phyloP scores from a whole-genome alignment of 2,113 vertebrate species.

The Thermophis baileyi region DNA sequence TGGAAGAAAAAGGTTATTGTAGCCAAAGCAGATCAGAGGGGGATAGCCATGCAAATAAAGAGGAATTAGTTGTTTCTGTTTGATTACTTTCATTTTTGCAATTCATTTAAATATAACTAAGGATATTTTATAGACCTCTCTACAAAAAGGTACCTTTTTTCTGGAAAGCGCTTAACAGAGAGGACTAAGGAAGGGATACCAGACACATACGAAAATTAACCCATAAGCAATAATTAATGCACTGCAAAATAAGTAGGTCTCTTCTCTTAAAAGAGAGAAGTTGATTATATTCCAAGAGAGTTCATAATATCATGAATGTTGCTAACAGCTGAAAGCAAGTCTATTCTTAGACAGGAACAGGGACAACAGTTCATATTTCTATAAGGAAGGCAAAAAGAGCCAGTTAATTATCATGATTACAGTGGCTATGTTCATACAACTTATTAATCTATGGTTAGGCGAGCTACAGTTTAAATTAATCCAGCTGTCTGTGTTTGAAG shows the following conservation, averaged over 20 bases:
- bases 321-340: background rate
- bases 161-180: background rate
- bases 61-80: background rate
- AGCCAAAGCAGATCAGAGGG: background rate
- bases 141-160: background rate
- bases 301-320: background rate
- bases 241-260: background rate
- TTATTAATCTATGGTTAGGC: background rate
- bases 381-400: background rate
- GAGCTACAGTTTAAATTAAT: background rate
- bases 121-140: background rate
- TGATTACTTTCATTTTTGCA: background rate
- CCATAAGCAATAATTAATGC: background rate
- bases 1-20: background rate
- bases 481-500: background rate
- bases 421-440: background rate
- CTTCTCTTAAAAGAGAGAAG: background rate
- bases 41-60: background rate
- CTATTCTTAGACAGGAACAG: slow-evolving; percentile 9
- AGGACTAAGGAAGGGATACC: background rate
- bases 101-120: background rate
- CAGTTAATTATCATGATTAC: background rate
- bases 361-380: background rate
- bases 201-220: background rate
- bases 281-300: background rate